Evolutionary conservation across 2,113 vertebrate species (phyloP).

Genomic region (Syrrhaptes paradoxus): DNA sequence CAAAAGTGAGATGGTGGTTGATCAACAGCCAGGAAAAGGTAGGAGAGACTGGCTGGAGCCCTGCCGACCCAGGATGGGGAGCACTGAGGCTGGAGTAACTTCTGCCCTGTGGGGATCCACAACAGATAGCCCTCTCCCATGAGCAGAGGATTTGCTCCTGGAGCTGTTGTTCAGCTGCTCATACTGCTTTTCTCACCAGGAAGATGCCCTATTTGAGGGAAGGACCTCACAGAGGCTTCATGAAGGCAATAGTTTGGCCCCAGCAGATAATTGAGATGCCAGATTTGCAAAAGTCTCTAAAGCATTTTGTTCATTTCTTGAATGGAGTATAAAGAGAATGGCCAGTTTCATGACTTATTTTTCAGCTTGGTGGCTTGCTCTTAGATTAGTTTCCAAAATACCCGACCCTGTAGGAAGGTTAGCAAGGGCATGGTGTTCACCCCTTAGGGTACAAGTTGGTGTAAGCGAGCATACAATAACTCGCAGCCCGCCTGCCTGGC

Average conservation of each 20-base stretch:
- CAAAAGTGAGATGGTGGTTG: neutral
- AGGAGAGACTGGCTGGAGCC: neutral
- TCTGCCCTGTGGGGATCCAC: neutral
- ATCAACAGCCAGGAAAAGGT: neutral
- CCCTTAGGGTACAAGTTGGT: neutral
- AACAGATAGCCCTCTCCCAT: neutral
- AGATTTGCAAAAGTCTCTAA: neutral
- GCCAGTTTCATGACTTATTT: neutral
- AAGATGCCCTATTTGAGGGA: neutral
- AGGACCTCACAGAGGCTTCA: neutral
- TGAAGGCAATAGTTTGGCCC: neutral
- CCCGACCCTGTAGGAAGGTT: neutral
- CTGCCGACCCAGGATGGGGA: rapidly evolving
- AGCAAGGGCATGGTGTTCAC: slow-evolving; percentile 20
- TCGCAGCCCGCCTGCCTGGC: neutral
- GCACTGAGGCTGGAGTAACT: neutral
- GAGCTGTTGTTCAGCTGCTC: neutral
- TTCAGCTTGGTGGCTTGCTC: neutral
- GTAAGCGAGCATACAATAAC: neutral
- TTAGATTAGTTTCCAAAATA: slow-evolving; percentile 13
- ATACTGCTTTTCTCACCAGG: neutral
- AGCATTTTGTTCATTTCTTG: neutral
- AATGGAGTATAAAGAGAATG: neutral
- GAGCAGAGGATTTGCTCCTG: neutral
- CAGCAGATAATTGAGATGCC: neutral